Evolutionary conservation across 2,888 invertebrate species (phyloP).

Genomic region (Drosophila histrio): DNA sequence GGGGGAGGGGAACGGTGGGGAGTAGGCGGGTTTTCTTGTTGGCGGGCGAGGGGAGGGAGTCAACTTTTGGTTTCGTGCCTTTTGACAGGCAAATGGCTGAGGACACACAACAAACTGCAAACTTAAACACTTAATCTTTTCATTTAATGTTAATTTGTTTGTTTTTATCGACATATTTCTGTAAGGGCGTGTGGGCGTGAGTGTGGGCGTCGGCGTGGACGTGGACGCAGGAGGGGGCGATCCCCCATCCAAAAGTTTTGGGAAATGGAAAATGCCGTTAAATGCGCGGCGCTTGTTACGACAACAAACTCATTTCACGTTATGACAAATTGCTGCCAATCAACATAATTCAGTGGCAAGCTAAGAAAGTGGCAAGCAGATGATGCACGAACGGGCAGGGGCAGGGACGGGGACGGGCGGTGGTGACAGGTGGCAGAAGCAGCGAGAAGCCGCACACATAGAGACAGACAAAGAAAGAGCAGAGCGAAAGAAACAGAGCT

Average conservation of each 20-base stretch:
- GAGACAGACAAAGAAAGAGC: constrained; percentile 13
- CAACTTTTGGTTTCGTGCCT: constrained; percentile 33
- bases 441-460: constrained; percentile 11
- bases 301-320: constrained; percentile 80
- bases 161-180: constrained; percentile 80
- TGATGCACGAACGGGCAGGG: neutral
- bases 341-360: constrained; percentile 77
- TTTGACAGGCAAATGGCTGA: constrained; percentile 46
- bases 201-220: neutral
- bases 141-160: constrained; percentile 80
- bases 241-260: neutral
- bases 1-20: too few species aligned
- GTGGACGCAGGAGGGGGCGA: neutral
- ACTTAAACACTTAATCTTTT: constrained; percentile 81
- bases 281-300: constrained; percentile 78
- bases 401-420: neutral
- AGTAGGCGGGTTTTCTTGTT: too few species aligned
- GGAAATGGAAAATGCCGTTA: constrained; percentile 65
- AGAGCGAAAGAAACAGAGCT: neutral
- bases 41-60: neutral
- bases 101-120: constrained; percentile 60
- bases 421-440: constrained; percentile 27
- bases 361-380: constrained; percentile 63
- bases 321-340: constrained; percentile 81
- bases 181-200: constrained; percentile 25